phyloP scores from a whole-genome alignment of 2,888 invertebrate genomes.

The Caenorhabditis angaria region DNA sequence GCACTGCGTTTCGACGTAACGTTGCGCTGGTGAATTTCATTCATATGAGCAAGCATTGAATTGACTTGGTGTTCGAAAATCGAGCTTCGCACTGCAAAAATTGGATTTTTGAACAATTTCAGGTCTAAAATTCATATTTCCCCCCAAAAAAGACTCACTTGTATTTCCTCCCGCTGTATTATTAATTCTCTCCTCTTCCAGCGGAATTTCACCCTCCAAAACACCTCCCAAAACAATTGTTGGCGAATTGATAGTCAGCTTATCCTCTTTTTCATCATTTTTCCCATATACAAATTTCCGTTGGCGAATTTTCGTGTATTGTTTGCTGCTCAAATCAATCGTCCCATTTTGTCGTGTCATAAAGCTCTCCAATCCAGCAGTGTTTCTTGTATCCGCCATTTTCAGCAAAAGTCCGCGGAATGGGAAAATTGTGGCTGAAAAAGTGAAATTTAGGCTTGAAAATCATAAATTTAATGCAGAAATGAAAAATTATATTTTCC shows the following conservation, averaged over 20 bases:
- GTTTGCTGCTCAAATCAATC: constrained; percentile 43
- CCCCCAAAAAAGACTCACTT: not conserved
- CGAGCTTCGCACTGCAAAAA: constrained; percentile 16
- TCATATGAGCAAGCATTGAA: constrained; percentile 30
- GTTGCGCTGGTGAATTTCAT: constrained; percentile 29
- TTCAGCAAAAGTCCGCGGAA: constrained; percentile 37
- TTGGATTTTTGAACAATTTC: too few species aligned
- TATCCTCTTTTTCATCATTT: constrained; percentile 3
- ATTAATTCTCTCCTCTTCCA: constrained; percentile 28
- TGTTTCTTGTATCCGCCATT: constrained; percentile 43
- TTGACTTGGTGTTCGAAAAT: constrained; percentile 26
- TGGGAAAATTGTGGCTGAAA: constrained; percentile 15
- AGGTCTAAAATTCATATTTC: not conserved
- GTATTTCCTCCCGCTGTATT: not conserved
- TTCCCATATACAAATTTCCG: constrained; percentile 20
- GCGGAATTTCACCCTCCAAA: constrained; percentile 25
- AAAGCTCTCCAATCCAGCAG: constrained; percentile 45
- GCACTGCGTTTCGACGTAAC: not conserved
- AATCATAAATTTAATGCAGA: too few species aligned
- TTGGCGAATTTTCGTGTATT: constrained; percentile 15
- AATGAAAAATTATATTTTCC: constrained; percentile 12
- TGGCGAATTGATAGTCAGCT: constrained; percentile 24
- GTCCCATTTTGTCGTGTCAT: constrained; percentile 50
- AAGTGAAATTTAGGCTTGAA: too few species aligned
- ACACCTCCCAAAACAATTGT: constrained; percentile 24